Conservation (phyloP, 2,113 vertebrate species). For the Chionodraco myersi region DNA sequence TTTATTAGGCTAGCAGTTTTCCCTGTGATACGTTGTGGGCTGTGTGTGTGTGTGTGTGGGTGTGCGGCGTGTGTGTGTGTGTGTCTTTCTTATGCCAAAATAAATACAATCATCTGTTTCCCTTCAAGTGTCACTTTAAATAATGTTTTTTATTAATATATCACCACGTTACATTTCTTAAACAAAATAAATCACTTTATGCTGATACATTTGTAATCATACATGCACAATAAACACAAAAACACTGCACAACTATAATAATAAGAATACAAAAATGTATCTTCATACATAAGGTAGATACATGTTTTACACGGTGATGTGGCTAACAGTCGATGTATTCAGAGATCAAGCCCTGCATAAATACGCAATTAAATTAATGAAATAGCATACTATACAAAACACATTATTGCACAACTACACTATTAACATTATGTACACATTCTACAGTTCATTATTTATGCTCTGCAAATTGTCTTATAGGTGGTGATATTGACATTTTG, state of each 20-base stretch:
- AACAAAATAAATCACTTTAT: constrained; percentile 60
- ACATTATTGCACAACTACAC: constrained; percentile 2
- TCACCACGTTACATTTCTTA: constrained; percentile 17
- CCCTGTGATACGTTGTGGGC: constrained; percentile 84
- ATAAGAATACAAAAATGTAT: constrained; percentile 38
- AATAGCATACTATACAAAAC: constrained; percentile 60
- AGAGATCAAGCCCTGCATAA: constrained; percentile 59
- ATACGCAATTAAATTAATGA: constrained; percentile 46
- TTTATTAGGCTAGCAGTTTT: constrained; percentile 85
- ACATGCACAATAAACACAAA: constrained; percentile 29
- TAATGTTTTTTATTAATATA: constrained; percentile 60
- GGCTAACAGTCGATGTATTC: constrained; percentile 44
- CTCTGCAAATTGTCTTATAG: constrained; percentile 25
- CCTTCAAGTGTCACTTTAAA: constrained; percentile 38
- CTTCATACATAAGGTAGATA: constrained; percentile 48
- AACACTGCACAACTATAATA: constrained; percentile 27
- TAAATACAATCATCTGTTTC: constrained; percentile 33
- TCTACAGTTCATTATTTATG: background rate
- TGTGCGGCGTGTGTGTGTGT: background rate
- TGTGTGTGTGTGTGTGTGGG: background rate
- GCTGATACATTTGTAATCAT: constrained; percentile 42
- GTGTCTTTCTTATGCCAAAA: constrained; percentile 19
- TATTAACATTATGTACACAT: constrained; percentile 68
- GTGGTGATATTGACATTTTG: constrained; percentile 8
- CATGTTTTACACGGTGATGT: constrained; percentile 6